Evolutionary conservation across 1,140 invertebrate genomes (phyloP), one percentile per base, ranked within the genome.

Genomic region (Propsilocerus akamusi): DNA sequence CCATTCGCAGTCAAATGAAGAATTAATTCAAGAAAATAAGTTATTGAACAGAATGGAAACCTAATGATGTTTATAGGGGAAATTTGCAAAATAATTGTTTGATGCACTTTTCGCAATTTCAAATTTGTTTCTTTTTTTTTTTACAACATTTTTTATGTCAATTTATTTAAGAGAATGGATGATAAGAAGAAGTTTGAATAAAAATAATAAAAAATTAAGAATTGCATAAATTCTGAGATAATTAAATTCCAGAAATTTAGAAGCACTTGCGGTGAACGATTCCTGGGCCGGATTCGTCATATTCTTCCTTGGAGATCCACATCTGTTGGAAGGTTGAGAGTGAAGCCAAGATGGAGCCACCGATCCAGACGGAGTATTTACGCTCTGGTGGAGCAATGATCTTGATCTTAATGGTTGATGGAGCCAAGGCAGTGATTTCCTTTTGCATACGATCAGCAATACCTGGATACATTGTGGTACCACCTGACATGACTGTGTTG

Each of bases 281-380:
- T 63, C 83, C 84, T 56, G 89, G 89, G 56, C 89, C 89, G 60
- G 86, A 90, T 68, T 94, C 89, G 69, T 94, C 89, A 71, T 94
- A 94, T 67, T 94, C 88, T 69, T 92, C 86, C 68, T 93, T 93
- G 61, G 84, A 87, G 73, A 95, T 95, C 90, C 91, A 94, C 86
- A 89, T 89, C 69, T 85, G 83, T 67, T 89, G 85, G 84, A 89
- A 89, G 68, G 85, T 89, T 56, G 85, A 87, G 23, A 88, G 69
- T 5, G 85, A 88, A 47, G 85, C 84, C 55, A 88, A 70, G 63
- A 88, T 89, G 55, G 86, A 88, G 53, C 85, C 84, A 65, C 83
- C 81, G 74, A 90, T 90, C 86, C 86, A 90, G 59, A 89, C 86
- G 53, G 86, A 89, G 72, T 92, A 93, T 68, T 92, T 92, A 58